phyloP scores from a whole-genome alignment of 2,888 invertebrate species.

The Parnassius glacialis region DNA sequence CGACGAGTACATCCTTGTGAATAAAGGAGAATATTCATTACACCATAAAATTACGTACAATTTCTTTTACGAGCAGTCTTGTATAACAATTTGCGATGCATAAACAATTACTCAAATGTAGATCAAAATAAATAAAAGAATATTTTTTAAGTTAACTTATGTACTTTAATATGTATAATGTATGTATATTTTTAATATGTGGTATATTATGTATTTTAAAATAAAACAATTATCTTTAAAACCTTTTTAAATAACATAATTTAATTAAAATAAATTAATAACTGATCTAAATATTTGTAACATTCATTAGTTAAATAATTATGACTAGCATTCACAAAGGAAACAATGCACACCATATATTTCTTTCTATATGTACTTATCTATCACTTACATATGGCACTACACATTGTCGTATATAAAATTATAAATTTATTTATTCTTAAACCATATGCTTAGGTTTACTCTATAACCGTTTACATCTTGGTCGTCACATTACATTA shows the following conservation, averaged over 20 bases:
- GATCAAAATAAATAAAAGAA: slow-evolving; percentile 4
- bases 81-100: background rate
- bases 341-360: slow-evolving; percentile 66
- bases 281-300: slow-evolving; percentile 34
- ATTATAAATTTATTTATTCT: slow-evolving; percentile 22
- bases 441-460: slow-evolving; percentile 20
- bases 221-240: slow-evolving; percentile 5
- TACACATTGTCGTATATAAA: slow-evolving; percentile 38
- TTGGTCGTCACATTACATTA: slow-evolving; percentile 63
- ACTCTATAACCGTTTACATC: slow-evolving; percentile 47
- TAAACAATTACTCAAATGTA: slow-evolving; percentile 1
- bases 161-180: background rate
- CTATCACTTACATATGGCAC: slow-evolving; percentile 55
- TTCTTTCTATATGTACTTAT: slow-evolving; percentile 26
- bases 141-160: slow-evolving; percentile 4
- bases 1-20: too few species aligned
- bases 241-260: slow-evolving; percentile 11
- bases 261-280: slow-evolving; percentile 32
- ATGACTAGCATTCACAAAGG: slow-evolving; percentile 70
- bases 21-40: too few species aligned
- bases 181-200: too few species aligned
- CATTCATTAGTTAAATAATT: slow-evolving; percentile 43
- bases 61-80: slow-evolving; percentile 7
- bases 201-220: background rate
- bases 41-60: slow-evolving; percentile 3